Percentiles rank a stretch among this genome's conserved stretches.
These are phyloP conservation scores for Ptiloglossa arizonensis DNA, from an alignment of 1,140 invertebrate species.

Conservation along the genomic window DNA sequence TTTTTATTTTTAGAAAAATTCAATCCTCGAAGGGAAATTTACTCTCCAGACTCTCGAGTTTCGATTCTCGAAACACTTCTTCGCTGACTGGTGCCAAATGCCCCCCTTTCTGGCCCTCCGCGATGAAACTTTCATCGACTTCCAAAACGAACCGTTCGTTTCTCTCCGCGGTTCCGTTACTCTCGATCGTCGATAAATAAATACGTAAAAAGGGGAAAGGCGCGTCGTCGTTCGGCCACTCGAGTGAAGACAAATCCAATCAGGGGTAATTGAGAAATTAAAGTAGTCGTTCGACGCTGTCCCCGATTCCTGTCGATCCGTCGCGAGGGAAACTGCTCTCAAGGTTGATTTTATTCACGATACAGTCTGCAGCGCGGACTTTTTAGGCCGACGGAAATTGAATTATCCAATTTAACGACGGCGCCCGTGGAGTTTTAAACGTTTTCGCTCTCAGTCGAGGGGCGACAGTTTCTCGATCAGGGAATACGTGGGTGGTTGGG, in stretches of 20 bases:
- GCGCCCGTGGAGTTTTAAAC: slow-evolving; percentile 26
- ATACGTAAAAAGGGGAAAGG: neutral
- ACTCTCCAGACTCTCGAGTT: no score
- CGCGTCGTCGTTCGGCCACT: neutral
- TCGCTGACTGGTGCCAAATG: no score
- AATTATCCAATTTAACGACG: slow-evolving; percentile 50
- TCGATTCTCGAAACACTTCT: no score
- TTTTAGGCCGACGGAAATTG: slow-evolving; percentile 32
- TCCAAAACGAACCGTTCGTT: neutral
- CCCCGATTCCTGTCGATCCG: neutral
- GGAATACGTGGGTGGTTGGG: neutral
- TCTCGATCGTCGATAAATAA: slow-evolving; percentile 13
- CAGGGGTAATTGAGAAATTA: slow-evolving; percentile 33
- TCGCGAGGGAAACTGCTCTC: neutral
- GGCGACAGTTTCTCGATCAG: slow-evolving; percentile 9
- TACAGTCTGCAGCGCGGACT: slow-evolving; percentile 10
- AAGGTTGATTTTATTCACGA: slow-evolving; percentile 42
- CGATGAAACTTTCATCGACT: neutral
- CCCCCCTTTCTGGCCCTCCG: no score
- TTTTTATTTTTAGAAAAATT: no score
- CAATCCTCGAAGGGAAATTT: no score
- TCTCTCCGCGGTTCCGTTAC: neutral
- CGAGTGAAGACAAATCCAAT: slow-evolving; percentile 30
- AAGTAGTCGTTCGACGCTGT: slow-evolving; percentile 26
- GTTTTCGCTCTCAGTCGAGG: neutral